phyloP scores from a whole-genome alignment of 53 echinoderm and acorn worm genomes.

The Stichopus horrens region DNA sequence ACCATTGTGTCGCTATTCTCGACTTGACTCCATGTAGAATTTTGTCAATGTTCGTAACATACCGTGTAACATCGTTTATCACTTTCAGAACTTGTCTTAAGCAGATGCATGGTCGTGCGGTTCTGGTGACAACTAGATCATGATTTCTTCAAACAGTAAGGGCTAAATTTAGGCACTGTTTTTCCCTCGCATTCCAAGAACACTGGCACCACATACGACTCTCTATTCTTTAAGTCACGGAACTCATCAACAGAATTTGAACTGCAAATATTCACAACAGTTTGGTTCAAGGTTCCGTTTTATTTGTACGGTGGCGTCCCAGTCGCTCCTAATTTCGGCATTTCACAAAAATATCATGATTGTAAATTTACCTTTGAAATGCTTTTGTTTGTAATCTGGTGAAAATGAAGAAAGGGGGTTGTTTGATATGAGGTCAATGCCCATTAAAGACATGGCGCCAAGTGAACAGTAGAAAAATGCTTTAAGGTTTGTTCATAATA shows the following conservation, averaged over 20 bases:
- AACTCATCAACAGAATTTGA: not conserved
- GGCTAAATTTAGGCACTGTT: too few relatives aligned
- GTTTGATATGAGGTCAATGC: not conserved
- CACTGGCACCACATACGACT: not conserved
- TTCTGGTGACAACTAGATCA: too few relatives aligned
- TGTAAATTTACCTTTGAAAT: constrained; percentile 21
- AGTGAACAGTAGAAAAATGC: not conserved
- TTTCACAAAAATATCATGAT: constrained; percentile 16
- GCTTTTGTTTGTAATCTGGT: not conserved
- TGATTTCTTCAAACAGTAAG: too few relatives aligned
- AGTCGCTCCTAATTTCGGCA: not conserved
- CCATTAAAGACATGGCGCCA: not conserved
- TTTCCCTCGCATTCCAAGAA: not conserved
- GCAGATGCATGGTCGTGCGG: too few relatives aligned
- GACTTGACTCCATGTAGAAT: too few relatives aligned
- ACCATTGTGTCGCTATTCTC: too few relatives aligned
- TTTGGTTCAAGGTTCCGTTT: not conserved
- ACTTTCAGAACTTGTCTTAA: too few relatives aligned
- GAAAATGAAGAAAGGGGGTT: not conserved
- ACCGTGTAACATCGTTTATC: too few relatives aligned
- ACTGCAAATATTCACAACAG: not conserved
- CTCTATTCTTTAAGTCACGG: constrained; percentile 29
- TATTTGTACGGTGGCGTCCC: not conserved
- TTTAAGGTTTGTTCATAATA: too few relatives aligned
- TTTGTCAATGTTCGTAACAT: too few relatives aligned